phyloP scores from a whole-genome alignment of 2,797 vertebrate genomes.

The Poecilia picta region DNA sequence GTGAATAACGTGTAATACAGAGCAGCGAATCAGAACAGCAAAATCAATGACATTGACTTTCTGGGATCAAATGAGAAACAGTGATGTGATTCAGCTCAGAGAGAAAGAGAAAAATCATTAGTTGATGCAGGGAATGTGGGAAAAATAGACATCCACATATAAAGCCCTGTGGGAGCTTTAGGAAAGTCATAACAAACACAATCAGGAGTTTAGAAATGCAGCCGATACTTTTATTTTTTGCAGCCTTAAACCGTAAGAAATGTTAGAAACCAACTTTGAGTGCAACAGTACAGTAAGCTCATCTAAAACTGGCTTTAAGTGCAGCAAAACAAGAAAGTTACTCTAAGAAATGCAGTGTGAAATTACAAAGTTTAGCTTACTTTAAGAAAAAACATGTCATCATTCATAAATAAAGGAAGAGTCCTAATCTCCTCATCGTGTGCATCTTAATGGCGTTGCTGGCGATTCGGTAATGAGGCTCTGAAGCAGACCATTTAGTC shows the following conservation, averaged over 20 bases:
- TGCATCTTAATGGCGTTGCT: constrained; percentile 90
- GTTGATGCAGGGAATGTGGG: constrained; percentile 46
- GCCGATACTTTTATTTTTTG: constrained; percentile 26
- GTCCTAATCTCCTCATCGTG: constrained; percentile 86
- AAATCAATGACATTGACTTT: constrained; percentile 67
- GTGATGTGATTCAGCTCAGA: constrained; percentile 48
- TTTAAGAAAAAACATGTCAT: constrained; percentile 42
- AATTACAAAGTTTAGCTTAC: constrained; percentile 28
- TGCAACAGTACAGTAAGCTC: constrained; percentile 25
- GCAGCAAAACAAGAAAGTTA: constrained; percentile 37
- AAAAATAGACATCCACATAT: constrained; percentile 54
- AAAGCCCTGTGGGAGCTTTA: constrained; percentile 45
- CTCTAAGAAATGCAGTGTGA: constrained; percentile 10
- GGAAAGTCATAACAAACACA: constrained; percentile 57
- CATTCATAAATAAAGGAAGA: constrained; percentile 36
- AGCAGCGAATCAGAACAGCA: constrained; percentile 30
- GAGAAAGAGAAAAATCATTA: constrained; percentile 48
- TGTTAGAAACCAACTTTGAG: constrained; percentile 37
- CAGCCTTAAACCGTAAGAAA: constrained; percentile 28
- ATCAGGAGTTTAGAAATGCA: constrained; percentile 42
- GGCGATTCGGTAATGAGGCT: constrained; percentile 99
- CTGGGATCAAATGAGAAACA: constrained; percentile 46
- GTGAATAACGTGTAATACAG: constrained; percentile 35
- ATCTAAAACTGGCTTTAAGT: constrained; percentile 40
- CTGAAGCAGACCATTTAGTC: constrained; percentile 94